Base-by-base conservation (phyloP, 2,113 vertebrate species). In the Hemiprocne comata region DNA sequence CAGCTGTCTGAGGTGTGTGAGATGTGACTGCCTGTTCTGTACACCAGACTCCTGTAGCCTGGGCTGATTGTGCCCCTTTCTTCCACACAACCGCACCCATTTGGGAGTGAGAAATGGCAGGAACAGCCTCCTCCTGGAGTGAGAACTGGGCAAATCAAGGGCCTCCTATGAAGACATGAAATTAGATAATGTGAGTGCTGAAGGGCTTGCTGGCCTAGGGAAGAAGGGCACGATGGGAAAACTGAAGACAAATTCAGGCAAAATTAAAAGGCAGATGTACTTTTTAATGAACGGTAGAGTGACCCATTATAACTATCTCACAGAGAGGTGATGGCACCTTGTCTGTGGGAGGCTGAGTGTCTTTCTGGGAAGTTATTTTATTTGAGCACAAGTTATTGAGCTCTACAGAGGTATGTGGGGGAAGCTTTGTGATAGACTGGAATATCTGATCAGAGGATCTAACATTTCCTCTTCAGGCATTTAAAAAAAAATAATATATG, bases 391-490 rank as follows among this genome's bases (percentile, higher is more conserved):
- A 74, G 51, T 87, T 67, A 42, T 0, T 73, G 82, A 73, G 55
- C 55, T 71, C 51, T 24, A 8, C 36, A 72, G 54, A 62, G 17
- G 13, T 85, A 5, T 51, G 10, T 80, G 92, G 17, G 48, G 89
- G 78, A 79, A 92, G 53, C 50, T 64, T 73, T 90, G 46, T 71
- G 55, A 57, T 84, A 50, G 42, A 14, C 54, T 65, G 66, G 28
- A 77, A 33, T 51, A 50, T 72, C 70, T 87, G 66, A 79, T 69
- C 53, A 71, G 60, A 62, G 33, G n/a, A 82, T 86, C 71, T 83
- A 62, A 54, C 48, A 36, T 93, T 42, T 42, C 40, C 69, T 83
- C 72, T 77, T 91, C 62, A 88, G 64, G 60, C 67, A 55, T 91
- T 62, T 17, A 69, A 83, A 58, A 55, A 71, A 54, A 46, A 5